phyloP scores from a whole-genome alignment of 2,888 invertebrate genomes.

The Eupithecia centaureata region DNA sequence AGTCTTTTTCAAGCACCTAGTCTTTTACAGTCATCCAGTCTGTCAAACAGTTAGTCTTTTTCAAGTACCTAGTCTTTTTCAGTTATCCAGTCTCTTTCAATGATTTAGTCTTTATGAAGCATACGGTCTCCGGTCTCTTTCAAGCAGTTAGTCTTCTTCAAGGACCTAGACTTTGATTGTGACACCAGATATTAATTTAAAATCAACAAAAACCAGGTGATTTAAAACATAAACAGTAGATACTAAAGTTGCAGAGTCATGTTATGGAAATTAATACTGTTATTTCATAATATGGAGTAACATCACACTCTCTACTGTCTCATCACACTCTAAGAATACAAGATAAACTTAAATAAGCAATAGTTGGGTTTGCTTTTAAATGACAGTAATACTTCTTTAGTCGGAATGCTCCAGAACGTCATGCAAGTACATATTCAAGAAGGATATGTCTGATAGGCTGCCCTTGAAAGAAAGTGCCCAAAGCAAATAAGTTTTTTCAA shows the following conservation, averaged over 20 bases:
- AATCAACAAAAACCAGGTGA: neutral
- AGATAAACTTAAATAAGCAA: neutral
- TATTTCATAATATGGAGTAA: slow-evolving; percentile 14
- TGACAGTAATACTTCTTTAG: neutral
- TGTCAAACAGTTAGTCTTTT: too few species aligned
- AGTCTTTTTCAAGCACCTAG: too few species aligned
- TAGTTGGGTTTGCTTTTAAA: neutral
- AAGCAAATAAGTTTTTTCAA: too few species aligned
- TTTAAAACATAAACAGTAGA: neutral
- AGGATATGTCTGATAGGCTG: neutral
- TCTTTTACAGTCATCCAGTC: too few species aligned
- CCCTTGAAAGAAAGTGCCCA: neutral
- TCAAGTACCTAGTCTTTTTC: too few species aligned
- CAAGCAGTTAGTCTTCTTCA: too few species aligned
- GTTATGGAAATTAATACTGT: neutral
- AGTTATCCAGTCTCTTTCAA: too few species aligned
- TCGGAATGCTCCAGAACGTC: neutral
- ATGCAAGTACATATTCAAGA: neutral
- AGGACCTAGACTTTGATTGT: too few species aligned
- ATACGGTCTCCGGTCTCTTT: too few species aligned
- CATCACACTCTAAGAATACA: too few species aligned
- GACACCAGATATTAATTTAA: neutral
- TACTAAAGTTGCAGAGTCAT: neutral
- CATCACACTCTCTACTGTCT: too few species aligned
- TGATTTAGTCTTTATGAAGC: too few species aligned